A percentile compares a stretch with the other conserved stretches of the same genome.
phyloP scores from a whole-genome alignment of 2,888 invertebrate genomes.

The Tridacna gigas region DNA sequence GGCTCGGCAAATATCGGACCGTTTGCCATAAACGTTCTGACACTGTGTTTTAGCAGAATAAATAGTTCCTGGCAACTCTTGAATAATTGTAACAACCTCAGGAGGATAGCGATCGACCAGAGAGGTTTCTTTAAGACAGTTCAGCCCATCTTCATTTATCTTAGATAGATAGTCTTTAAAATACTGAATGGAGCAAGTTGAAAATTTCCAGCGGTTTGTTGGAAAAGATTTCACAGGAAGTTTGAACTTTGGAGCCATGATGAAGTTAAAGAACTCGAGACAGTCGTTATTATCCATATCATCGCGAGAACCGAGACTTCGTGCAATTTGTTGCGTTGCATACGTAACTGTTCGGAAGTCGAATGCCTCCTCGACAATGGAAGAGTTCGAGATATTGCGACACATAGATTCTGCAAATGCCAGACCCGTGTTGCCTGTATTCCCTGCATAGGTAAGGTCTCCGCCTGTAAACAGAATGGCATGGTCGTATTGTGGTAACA shows the following conservation, averaged over 20 bases:
- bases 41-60: conserved; percentile 54
- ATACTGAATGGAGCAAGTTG: conserved; percentile 52
- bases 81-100: conserved; percentile 18
- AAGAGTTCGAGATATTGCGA: conserved; percentile 62
- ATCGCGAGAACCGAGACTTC: conserved; percentile 59
- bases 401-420: conserved; percentile 63
- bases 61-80: conserved; percentile 45
- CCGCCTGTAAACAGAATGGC: conserved; percentile 62
- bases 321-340: conserved; percentile 53
- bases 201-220: conserved; percentile 59
- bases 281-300: conserved; percentile 67
- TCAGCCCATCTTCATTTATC: conserved; percentile 44
- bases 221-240: conserved; percentile 55
- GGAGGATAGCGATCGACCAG: conserved; percentile 30
- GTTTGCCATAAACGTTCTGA: conserved; percentile 36
- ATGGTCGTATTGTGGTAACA: conserved; percentile 55
- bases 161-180: conserved; percentile 47
- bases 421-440: conserved; percentile 57
- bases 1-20: conserved; percentile 53
- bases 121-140: conserved; percentile 42
- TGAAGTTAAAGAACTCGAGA: conserved; percentile 60
- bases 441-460: conserved; percentile 59
- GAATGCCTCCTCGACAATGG: conserved; percentile 61
- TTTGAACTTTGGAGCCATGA: conserved; percentile 62
- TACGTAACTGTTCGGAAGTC: conserved; percentile 55